A percentile compares a stretch with the other conserved stretches of the same genome.
Evolutionary conservation across 2,888 invertebrate genomes (phyloP).

Genomic region (Nephrotoma guestfalica): DNA sequence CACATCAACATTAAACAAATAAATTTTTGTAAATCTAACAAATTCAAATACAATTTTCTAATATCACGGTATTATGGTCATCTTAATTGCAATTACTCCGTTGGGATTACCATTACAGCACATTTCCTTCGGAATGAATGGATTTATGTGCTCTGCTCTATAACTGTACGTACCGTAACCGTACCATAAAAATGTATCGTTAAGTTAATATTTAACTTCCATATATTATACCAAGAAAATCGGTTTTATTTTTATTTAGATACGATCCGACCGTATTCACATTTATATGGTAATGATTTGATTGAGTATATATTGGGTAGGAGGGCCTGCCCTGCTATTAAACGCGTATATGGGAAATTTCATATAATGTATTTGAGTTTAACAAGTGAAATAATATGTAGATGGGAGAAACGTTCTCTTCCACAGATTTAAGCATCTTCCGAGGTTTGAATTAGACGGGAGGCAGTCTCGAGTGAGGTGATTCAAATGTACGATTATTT

Average conservation of each 20-base stretch:
- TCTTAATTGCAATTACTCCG: constrained; percentile 1
- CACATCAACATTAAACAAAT: background rate
- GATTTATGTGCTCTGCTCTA: background rate
- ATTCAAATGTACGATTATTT: too few species aligned
- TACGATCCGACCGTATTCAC: background rate
- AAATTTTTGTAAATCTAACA: background rate
- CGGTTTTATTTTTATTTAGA: background rate
- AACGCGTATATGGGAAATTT: too few species aligned
- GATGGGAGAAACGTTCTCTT: too few species aligned
- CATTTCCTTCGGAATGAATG: background rate
- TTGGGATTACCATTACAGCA: background rate
- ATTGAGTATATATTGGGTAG: background rate
- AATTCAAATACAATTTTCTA: background rate
- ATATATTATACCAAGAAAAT: background rate
- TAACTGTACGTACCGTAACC: background rate
- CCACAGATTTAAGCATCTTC: too few species aligned
- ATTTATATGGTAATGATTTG: background rate
- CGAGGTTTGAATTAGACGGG: too few species aligned
- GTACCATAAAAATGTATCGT: background rate
- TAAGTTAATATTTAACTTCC: background rate
- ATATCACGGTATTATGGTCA: constrained; percentile 5
- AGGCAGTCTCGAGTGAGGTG: too few species aligned
- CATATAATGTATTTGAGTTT: too few species aligned
- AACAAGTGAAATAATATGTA: too few species aligned
- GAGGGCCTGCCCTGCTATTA: background rate